Evolutionary conservation across 2,797 vertebrate genomes (phyloP).

Genomic region (Chloroceryle amazona): DNA sequence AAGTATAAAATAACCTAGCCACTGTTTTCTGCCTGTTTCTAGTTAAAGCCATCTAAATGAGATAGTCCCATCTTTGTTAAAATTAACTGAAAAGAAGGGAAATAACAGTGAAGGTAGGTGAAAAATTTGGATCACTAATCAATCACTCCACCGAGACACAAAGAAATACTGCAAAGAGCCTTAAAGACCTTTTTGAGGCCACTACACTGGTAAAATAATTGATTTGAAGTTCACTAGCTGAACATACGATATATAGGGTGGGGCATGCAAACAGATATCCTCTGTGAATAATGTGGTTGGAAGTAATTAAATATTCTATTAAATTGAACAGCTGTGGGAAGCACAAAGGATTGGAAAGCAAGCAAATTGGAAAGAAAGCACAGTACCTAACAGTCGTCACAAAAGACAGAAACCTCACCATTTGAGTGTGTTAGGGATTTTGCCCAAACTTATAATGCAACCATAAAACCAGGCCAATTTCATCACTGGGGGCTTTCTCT

Average conservation of each 20-base stretch:
- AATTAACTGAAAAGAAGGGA: background rate
- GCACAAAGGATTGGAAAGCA: background rate
- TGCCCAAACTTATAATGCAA: background rate
- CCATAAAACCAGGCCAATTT: background rate
- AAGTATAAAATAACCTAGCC: background rate
- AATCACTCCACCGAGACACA: background rate
- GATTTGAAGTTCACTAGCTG: background rate
- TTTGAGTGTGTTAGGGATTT: background rate
- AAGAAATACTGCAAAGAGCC: background rate
- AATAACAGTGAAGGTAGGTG: background rate
- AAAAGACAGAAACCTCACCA: background rate
- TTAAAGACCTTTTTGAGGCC: background rate
- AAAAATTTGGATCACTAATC: background rate
- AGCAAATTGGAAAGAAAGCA: background rate
- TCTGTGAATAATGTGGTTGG: background rate
- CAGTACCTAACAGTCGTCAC: background rate
- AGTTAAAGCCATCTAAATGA: background rate
- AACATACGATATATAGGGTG: background rate
- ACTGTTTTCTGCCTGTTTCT: background rate
- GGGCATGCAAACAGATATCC: background rate
- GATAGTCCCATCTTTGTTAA: background rate
- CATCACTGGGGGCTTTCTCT: background rate
- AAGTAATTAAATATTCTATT: background rate
- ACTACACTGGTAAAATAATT: background rate
- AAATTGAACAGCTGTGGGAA: slow-evolving; percentile 8